Conservation (phyloP, 1,140 invertebrate species). For the Aphis gossypii region DNA sequence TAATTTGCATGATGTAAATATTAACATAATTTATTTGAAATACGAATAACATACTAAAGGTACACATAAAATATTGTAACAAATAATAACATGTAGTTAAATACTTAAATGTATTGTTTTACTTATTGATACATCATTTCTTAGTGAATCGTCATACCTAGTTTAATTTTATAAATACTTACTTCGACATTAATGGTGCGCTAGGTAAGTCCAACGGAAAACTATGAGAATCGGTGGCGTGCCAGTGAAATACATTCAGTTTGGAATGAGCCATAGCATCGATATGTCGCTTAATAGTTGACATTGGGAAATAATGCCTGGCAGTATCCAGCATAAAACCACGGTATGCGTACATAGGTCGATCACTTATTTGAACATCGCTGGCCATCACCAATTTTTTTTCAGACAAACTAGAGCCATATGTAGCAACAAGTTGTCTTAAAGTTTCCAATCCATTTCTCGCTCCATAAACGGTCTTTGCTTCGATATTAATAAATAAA, state of each 20-base stretch:
- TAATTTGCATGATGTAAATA: not conserved
- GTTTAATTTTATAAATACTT: conserved; percentile 58
- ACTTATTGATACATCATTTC: not conserved
- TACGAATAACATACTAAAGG: not conserved
- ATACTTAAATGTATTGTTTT: not conserved
- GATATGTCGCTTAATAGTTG: conserved; percentile 75
- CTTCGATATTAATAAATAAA: conserved; percentile 68
- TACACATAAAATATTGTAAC: not conserved
- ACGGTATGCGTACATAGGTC: conserved; percentile 67
- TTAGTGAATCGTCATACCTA: not conserved
- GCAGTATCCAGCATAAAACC: conserved; percentile 80
- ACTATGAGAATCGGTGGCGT: conserved; percentile 83
- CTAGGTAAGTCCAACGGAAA: conserved; percentile 77
- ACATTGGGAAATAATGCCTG: conserved; percentile 76
- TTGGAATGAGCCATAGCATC: conserved; percentile 81
- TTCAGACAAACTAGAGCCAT: conserved; percentile 60
- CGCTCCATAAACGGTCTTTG: conserved; percentile 75
- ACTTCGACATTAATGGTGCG: conserved; percentile 75
- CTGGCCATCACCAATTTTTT: conserved; percentile 63
- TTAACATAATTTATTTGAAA: not conserved
- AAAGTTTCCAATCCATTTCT: conserved; percentile 80
- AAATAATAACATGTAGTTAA: not conserved
- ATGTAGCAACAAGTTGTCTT: conserved; percentile 69
- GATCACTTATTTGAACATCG: conserved; percentile 63
- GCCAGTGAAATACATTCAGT: conserved; percentile 87